A percentile compares a stretch with the other conserved stretches of the same genome.
Evolutionary conservation across 2,113 vertebrate species (phyloP).

Genomic region (Lophura nycthemera): DNA sequence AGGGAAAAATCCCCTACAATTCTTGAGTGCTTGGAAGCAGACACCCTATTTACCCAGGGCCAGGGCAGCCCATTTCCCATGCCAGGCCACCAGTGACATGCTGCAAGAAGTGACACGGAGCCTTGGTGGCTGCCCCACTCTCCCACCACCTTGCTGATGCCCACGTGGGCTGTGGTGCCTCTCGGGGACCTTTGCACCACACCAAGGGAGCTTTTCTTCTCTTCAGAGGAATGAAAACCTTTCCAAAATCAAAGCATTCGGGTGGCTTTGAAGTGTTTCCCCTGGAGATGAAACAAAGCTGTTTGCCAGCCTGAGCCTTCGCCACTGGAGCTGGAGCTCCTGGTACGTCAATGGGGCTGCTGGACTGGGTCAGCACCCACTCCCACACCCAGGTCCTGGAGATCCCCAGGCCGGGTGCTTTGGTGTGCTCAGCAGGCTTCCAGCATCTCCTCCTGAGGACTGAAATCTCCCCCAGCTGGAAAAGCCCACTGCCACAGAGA

Average conservation of each 20-base stretch:
- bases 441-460: not conserved
- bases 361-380: not conserved
- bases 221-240: constrained; percentile 52
- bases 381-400: not conserved
- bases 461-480: not conserved
- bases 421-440: not conserved
- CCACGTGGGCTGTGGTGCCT: not conserved
- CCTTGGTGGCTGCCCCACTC: not conserved
- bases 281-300: constrained; percentile 23
- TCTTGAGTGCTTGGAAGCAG: not conserved
- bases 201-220: constrained; percentile 50
- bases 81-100: not conserved
- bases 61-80: not conserved
- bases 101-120: not conserved
- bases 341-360: not conserved
- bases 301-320: rapidly evolving
- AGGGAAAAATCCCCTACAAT: not conserved
- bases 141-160: not conserved
- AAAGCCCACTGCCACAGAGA: not conserved
- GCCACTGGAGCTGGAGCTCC: not conserved
- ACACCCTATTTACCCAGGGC: not conserved
- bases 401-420: not conserved
- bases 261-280: constrained; percentile 64
- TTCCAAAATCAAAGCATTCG: constrained; percentile 47
- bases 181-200: not conserved